Evolutionary conservation across 2,113 vertebrate species (phyloP).

Genomic region (Hemichromis elongatus): DNA sequence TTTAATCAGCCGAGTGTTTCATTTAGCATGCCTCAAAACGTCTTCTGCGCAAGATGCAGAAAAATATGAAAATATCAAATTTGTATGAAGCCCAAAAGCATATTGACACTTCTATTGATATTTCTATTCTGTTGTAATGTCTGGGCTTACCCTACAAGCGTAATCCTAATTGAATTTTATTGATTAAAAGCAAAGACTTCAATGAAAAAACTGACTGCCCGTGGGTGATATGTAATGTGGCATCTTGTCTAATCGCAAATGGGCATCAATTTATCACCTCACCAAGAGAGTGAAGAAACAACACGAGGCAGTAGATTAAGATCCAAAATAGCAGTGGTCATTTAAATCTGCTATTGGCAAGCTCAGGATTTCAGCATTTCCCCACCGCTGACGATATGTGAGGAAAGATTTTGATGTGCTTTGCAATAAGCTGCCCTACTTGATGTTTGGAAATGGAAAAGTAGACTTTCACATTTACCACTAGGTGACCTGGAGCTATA

Average conservation of each 20-base stretch:
- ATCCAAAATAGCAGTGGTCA: slow-evolving; percentile 6
- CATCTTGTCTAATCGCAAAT: slow-evolving; percentile 36
- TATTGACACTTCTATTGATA: slow-evolving; percentile 18
- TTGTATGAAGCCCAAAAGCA: slow-evolving; percentile 2
- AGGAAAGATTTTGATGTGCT: not conserved
- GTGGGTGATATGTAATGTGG: slow-evolving; percentile 27
- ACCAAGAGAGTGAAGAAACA: not conserved
- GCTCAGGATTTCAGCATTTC: not conserved
- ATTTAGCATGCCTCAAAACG: not conserved
- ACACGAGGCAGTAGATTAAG: slow-evolving; percentile 9
- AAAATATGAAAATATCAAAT: slow-evolving; percentile 9
- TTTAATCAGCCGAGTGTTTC: slow-evolving; percentile 11
- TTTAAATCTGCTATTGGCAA: not conserved
- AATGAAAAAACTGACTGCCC: slow-evolving; percentile 36
- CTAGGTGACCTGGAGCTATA: not conserved
- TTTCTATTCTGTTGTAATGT: not conserved
- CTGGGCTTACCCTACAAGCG: slow-evolving; percentile 22
- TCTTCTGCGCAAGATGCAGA: not conserved
- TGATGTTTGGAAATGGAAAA: not conserved
- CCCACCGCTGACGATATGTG: not conserved
- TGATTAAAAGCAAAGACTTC: slow-evolving; percentile 39
- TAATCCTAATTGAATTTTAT: slow-evolving; percentile 55
- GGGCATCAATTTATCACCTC: slow-evolving; percentile 52
- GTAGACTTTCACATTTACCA: not conserved
- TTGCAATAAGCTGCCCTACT: not conserved